Evolutionary conservation across 2,888 invertebrate genomes (phyloP).

Genomic region (Aspidiotus rigidus): DNA sequence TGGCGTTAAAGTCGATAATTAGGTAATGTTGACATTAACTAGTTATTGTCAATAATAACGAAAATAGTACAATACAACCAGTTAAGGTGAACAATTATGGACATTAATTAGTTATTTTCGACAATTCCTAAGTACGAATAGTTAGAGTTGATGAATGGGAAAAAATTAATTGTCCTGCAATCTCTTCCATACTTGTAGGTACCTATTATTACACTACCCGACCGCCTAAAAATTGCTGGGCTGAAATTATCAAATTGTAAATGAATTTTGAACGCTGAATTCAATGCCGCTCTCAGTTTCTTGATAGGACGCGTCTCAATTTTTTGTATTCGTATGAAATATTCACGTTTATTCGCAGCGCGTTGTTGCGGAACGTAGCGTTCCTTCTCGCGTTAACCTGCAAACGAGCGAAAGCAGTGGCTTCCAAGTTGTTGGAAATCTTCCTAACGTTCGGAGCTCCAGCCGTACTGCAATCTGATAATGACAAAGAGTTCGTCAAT

Average conservation of each 20-base stretch:
- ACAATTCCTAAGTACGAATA: not conserved
- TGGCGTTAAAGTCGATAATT: not conserved
- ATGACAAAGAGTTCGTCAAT: slow-evolving; percentile 24
- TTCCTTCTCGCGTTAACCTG: too few relatives aligned
- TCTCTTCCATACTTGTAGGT: too few relatives aligned
- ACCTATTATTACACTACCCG: too few relatives aligned
- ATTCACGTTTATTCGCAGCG: too few relatives aligned
- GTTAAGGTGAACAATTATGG: not conserved
- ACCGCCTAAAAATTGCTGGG: too few relatives aligned
- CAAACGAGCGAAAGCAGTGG: too few relatives aligned
- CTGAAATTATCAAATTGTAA: too few relatives aligned
- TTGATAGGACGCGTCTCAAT: not conserved
- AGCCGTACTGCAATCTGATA: slow-evolving; percentile 8
- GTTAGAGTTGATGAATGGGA: not conserved
- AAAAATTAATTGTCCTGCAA: too few relatives aligned
- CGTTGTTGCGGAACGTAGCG: too few relatives aligned
- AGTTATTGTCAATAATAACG: not conserved
- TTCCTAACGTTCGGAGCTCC: slow-evolving; percentile 25
- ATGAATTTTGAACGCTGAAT: too few relatives aligned
- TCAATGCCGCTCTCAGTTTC: not conserved
- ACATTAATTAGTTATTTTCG: not conserved
- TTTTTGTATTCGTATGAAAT: too few relatives aligned
- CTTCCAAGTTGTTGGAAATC: too few relatives aligned
- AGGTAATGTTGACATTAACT: not conserved
- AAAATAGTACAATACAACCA: not conserved